These are phyloP conservation scores for Clanis bilineata DNA, from an alignment of 2,888 invertebrate genomes.

Conservation along the genomic window DNA sequence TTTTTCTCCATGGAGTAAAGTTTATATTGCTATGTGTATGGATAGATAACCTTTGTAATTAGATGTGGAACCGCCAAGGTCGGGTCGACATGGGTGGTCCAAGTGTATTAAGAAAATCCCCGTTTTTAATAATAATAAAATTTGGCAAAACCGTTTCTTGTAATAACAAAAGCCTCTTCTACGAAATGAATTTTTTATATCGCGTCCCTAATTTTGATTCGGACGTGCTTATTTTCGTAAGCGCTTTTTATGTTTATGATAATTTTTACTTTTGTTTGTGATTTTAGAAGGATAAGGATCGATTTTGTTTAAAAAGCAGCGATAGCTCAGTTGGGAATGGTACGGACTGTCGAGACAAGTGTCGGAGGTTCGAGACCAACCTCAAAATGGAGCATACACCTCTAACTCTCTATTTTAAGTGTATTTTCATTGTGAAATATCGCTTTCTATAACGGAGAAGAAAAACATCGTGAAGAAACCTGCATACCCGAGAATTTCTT, in stretches of 20 bases:
- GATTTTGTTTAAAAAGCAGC: too few species aligned
- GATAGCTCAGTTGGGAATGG: too few species aligned
- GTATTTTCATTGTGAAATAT: too few species aligned
- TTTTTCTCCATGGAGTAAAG: neutral
- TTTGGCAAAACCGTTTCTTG: conserved; percentile 23
- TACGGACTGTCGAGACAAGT: too few species aligned
- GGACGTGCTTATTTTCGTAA: conserved; percentile 20
- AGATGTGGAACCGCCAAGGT: conserved; percentile 27
- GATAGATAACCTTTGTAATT: conserved; percentile 22
- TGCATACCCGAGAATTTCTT: too few species aligned
- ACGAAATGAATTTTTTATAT: conserved; percentile 21
- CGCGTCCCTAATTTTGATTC: conserved; percentile 27
- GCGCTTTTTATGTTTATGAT: neutral
- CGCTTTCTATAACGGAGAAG: too few species aligned
- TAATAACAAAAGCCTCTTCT: conserved; percentile 14
- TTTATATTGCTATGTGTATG: neutral
- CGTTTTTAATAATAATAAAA: conserved; percentile 30
- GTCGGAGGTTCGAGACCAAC: too few species aligned
- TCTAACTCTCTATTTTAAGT: too few species aligned
- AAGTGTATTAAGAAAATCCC: conserved; percentile 24
- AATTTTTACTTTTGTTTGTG: neutral
- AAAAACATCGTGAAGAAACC: too few species aligned
- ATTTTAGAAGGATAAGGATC: neutral
- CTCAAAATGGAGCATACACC: too few species aligned
- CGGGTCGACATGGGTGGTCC: conserved; percentile 22